phyloP scores from a whole-genome alignment of 2,888 invertebrate genomes.

The Eristalinus sepulchralis region DNA sequence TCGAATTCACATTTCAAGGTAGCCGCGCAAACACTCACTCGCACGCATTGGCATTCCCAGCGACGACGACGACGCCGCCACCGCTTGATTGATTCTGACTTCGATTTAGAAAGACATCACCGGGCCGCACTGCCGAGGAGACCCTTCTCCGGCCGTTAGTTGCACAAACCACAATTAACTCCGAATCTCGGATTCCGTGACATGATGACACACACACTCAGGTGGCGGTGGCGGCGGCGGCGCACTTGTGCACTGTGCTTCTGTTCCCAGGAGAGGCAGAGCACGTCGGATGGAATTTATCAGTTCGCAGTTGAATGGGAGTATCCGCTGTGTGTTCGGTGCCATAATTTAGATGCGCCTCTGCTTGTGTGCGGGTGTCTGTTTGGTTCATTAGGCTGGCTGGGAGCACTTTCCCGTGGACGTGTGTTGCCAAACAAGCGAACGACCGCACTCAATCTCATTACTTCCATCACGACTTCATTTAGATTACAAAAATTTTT shows the following conservation, averaged over 20 bases:
- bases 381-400: background rate
- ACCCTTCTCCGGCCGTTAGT: conserved; percentile 44
- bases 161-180: conserved; percentile 47
- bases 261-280: conserved; percentile 55
- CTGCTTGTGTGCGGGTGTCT: conserved; percentile 1
- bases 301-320: conserved; percentile 61
- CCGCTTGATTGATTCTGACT: conserved; percentile 49
- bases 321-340: conserved; percentile 46
- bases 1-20: conserved; percentile 51
- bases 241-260: conserved; percentile 4
- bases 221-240: conserved; percentile 1
- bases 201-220: conserved; percentile 48
- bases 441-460: conserved; percentile 41
- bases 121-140: conserved; percentile 26
- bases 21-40: conserved; percentile 28
- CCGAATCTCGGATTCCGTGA: conserved; percentile 51
- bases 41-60: conserved; percentile 31
- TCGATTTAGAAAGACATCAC: conserved; percentile 42
- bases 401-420: background rate
- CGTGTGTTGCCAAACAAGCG: conserved; percentile 48
- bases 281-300: conserved; percentile 65
- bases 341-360: conserved; percentile 56
- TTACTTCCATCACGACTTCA: conserved; percentile 67
- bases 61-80: background rate
- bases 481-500: conserved; percentile 57